Evolutionary conservation across 2,888 invertebrate genomes (phyloP), one percentile per base, ranked within the genome.

Genomic region (Lomographa bimaculata): DNA sequence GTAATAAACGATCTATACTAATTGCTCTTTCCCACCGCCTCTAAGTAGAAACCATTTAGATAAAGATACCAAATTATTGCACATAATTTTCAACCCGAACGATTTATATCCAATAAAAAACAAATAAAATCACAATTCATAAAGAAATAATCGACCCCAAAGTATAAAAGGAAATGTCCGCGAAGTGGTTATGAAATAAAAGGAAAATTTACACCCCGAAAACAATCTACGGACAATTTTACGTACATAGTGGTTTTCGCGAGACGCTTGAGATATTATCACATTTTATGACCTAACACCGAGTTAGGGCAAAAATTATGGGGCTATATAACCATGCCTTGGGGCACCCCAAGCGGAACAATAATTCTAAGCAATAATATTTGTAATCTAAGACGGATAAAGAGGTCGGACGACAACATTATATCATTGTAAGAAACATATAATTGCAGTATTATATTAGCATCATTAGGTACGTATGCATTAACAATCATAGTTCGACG

Each of bases 291-390:
- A 79, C 78, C 80, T 87, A 81, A 79, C 87, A 85, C 86, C 75
- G 82, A 84, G 85, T 84, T 83, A 81, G 74, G 71, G 77, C 80
- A 83, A 85, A 86, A 89, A 84, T 89, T 84, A 87, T 86, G 85
- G 79, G 64, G 68, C 74, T 64, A 63, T 75, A 68, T 64, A 77
- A 68, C 61, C 43, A 66, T 56, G 73, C 81, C 84, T 77, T 78
- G 82, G 59, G 87, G 86, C 84, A 78, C 85, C 84, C 85, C 81
- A 71, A 60, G 65, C 68, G 37, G 55, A 58, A 70, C 73, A 74
- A 81, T 85, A 84, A 87, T 71, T 86, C 74, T 64, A 59, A 59
- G 68, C 74, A 80, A 79, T 83, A 79, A 83, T 82, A 80, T 83
- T 83, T 80, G 75, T 71, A 79, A 77, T 80, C 68, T 71, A 55